Evolutionary conservation across 2,797 vertebrate genomes (phyloP).

Genomic region (Gallirallus australis): DNA sequence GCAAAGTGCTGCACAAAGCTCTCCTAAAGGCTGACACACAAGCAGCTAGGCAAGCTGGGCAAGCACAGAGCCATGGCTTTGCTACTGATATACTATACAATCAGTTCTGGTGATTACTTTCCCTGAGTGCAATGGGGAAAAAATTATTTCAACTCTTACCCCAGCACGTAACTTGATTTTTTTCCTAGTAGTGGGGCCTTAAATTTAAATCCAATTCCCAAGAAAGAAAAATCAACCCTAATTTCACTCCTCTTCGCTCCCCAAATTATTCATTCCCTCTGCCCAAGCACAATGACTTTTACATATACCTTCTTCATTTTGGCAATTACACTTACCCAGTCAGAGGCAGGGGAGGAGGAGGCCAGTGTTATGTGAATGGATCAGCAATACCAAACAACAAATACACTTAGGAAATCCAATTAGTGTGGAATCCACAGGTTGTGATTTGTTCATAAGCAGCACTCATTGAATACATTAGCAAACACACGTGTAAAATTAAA

Average conservation of each 20-base stretch:
- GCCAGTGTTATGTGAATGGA: not conserved
- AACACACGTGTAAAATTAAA: constrained; percentile 17
- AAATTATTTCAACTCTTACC: not conserved
- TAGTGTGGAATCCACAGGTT: constrained; percentile 6
- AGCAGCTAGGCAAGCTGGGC: accelerated
- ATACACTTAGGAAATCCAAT: not conserved
- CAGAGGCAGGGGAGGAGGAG: not conserved
- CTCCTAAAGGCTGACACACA: accelerated
- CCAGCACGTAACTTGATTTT: not conserved
- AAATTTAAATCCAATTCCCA: not conserved
- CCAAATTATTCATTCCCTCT: not conserved
- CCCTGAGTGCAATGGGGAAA: not conserved
- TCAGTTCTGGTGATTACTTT: not conserved
- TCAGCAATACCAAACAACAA: not conserved
- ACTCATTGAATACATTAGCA: not conserved
- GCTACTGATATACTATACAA: not conserved
- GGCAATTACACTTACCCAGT: not conserved
- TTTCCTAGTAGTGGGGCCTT: not conserved
- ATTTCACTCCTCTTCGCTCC: not conserved
- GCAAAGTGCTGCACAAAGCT: not conserved
- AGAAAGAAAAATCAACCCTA: not conserved
- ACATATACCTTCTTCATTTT: not conserved
- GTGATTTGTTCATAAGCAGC: not conserved
- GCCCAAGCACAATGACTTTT: not conserved
- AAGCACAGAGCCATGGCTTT: not conserved